Percentiles rank a stretch among this genome's conserved stretches.
Evolutionary conservation across 2,797 vertebrate genomes (phyloP).

Genomic region (Manis crassicaudata): DNA sequence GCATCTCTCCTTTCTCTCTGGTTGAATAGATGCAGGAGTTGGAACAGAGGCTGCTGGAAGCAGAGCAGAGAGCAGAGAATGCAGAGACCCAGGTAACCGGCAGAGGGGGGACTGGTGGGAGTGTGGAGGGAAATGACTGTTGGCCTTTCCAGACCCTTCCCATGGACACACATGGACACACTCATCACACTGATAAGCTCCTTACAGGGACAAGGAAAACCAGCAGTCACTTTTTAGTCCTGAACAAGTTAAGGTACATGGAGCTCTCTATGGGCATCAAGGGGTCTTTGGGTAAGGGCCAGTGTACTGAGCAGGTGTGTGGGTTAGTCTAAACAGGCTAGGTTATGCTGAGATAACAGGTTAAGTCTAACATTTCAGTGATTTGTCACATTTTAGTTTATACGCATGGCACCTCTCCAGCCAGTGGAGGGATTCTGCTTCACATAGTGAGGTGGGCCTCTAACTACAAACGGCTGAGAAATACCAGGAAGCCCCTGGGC

Average conservation of each 20-base stretch:
- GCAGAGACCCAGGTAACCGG: slow-evolving; percentile 94
- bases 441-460: neutral
- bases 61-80: slow-evolving; percentile 93
- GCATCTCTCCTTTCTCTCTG: slow-evolving; percentile 42
- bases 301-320: neutral
- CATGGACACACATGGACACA: neutral
- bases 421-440: neutral
- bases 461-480: neutral
- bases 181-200: neutral
- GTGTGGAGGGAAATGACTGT: neutral
- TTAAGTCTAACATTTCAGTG: neutral
- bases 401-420: neutral
- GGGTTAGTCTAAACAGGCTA: neutral
- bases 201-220: neutral
- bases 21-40: slow-evolving; percentile 94
- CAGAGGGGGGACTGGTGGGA: neutral
- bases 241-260: neutral
- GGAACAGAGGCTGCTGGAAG: slow-evolving; percentile 94
- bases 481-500: neutral
- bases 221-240: neutral
- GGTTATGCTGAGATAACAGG: neutral
- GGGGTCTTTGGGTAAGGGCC: neutral
- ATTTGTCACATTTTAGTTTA: neutral
- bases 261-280: neutral
- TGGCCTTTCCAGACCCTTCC: neutral